These are phyloP conservation scores for Willisornis vidua DNA, from an alignment of 2,113 vertebrate species.

Conservation along the genomic window DNA sequence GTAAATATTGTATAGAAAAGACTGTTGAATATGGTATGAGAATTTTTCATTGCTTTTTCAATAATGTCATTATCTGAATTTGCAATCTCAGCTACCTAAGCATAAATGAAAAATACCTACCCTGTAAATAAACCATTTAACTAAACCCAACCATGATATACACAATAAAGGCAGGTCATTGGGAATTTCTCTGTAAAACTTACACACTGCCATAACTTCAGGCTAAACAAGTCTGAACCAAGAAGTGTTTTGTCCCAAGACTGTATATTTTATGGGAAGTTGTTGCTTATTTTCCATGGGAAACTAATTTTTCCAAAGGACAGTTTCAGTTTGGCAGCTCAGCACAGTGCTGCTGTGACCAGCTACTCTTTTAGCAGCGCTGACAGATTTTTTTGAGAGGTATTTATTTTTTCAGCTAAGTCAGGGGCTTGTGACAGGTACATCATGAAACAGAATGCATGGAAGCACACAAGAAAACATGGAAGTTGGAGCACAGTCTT, in stretches of 20 bases:
- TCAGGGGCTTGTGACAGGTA: slow-evolving; percentile 29
- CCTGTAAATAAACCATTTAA: not conserved
- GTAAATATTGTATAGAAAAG: not conserved
- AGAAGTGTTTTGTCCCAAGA: slow-evolving; percentile 44
- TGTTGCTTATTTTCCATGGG: slow-evolving; percentile 60
- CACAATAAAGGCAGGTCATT: not conserved
- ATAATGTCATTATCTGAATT: not conserved
- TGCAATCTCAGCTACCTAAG: not conserved
- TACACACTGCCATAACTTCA: slow-evolving; percentile 27
- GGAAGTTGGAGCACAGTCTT: not conserved
- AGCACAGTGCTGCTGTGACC: slow-evolving; percentile 25
- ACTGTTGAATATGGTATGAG: not conserved
- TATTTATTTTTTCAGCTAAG: slow-evolving; percentile 56
- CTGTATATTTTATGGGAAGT: slow-evolving; percentile 52
- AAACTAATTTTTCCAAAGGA: slow-evolving; percentile 56
- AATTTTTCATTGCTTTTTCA: not conserved
- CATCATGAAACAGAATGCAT: not conserved
- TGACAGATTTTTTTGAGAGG: slow-evolving; percentile 21
- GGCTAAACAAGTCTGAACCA: slow-evolving; percentile 59
- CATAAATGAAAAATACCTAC: not conserved
- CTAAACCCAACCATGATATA: not conserved
- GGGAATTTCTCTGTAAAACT: not conserved
- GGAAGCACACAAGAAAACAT: not conserved
- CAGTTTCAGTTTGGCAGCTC: not conserved
- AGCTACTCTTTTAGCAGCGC: slow-evolving; percentile 18